phyloP scores from a whole-genome alignment of 1,140 invertebrate species.

The Ceratosolen fusciceps region DNA sequence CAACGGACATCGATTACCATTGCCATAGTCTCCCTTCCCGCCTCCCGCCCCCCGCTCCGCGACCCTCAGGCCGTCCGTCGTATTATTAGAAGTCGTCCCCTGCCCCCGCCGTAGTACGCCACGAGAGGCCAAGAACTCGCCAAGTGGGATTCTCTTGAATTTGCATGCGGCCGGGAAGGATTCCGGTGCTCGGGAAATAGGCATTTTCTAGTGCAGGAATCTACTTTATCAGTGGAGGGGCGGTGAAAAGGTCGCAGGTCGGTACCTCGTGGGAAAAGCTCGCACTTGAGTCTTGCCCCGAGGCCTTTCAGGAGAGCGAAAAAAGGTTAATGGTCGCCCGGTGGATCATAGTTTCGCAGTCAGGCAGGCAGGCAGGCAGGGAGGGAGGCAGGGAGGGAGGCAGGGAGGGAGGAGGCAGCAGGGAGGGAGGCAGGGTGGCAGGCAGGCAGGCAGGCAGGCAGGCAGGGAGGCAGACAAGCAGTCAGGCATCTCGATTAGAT shows the following conservation, averaged over 20 bases:
- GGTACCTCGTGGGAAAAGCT: conserved; percentile 2
- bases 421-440: too few relatives aligned
- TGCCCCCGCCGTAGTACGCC: too few relatives aligned
- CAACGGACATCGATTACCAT: neutral
- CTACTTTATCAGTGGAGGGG: neutral
- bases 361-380: too few relatives aligned
- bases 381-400: too few relatives aligned
- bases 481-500: conserved; percentile 30
- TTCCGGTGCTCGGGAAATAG: neutral
- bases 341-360: too few relatives aligned
- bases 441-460: too few relatives aligned
- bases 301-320: neutral
- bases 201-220: conserved; percentile 19
- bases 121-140: neutral
- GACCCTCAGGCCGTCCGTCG: neutral
- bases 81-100: neutral
- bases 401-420: too few relatives aligned
- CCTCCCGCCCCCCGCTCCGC: too few relatives aligned
- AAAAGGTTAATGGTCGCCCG: conserved; percentile 30
- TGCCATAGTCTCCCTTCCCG: neutral
- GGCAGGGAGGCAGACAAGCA: too few relatives aligned
- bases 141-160: neutral
- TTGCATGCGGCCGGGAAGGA: conserved; percentile 7
- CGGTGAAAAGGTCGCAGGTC: neutral
- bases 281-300: neutral